A percentile compares a stretch with the other conserved stretches of the same genome.
Evolutionary conservation across 1,140 invertebrate species (phyloP).

Genomic region (Trinorchestia longiramus): DNA sequence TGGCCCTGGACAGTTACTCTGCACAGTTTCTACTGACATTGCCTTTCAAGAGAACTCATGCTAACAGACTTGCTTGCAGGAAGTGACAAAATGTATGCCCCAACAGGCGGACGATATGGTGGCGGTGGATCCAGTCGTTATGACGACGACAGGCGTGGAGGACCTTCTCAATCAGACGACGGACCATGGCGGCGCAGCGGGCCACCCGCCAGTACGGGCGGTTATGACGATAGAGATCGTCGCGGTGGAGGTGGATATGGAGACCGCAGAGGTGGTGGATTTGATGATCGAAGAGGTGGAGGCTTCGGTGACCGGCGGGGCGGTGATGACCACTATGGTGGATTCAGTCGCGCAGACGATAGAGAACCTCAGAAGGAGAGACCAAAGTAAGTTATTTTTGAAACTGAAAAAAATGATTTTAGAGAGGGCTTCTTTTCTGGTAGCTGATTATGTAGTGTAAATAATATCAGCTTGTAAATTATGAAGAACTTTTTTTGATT

Average conservation of each 20-base stretch:
- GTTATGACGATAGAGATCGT: not conserved
- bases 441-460: too few species aligned
- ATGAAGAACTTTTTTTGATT: too few species aligned
- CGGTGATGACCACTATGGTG: not conserved
- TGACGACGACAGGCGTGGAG: slow-evolving; percentile 8
- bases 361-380: not conserved
- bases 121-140: not conserved
- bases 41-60: too few species aligned
- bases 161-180: not conserved
- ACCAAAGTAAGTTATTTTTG: not conserved
- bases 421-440: too few species aligned
- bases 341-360: not conserved
- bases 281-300: not conserved
- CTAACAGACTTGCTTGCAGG: too few species aligned
- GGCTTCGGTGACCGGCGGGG: not conserved
- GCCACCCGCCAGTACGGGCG: not conserved
- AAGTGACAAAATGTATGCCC: too few species aligned
- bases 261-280: not conserved
- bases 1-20: too few species aligned
- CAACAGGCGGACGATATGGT: not conserved
- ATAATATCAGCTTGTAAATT: too few species aligned
- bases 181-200: slow-evolving; percentile 6
- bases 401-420: not conserved
- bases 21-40: too few species aligned
- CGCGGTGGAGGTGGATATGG: not conserved